Evolutionary conservation across 1,140 invertebrate genomes (phyloP), one percentile per base, ranked within the genome.

Genomic region (Lerema accius): DNA sequence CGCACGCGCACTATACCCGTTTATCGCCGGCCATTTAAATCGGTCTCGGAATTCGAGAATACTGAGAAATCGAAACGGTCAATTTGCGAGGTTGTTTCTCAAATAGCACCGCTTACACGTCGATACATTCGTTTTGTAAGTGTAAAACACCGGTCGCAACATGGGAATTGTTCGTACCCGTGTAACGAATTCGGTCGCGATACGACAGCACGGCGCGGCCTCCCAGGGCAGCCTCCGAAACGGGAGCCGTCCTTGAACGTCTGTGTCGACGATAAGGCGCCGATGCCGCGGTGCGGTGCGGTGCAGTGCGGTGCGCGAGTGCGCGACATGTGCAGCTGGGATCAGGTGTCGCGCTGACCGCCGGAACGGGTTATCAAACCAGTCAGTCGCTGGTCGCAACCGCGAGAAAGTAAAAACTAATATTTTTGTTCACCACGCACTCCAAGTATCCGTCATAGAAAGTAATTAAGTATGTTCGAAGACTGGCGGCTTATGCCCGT

Each of bases 261-360:
- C 73, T 79, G 78, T 76, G 73, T 48, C 62, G 64, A 73, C 19
- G 19, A 23, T 23, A 23, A 2, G 19, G 19, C 19, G 19, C 2
- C 19, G 19, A 5, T 23, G 19, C n/a, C n/a, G n/a, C 19, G 19
- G 19, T 23, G 19, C 19, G 5, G 19, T 23, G 19, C 19, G 19
- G 19, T 23, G 19, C 19, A 23, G 19, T 23, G 19, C 65, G 51
- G 50, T 49, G 49, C 48, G 60, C 66, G 56, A 50, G 65, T 53
- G 53, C 42, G 67, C 74, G 78, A 75, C 81, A 86, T 86, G 80
- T 86, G 86, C 76, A 74, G 63, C 51, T 48, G 61, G 78, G 78
- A 85, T 86, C 86, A 88, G 86, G 84, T 90, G 86, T 86, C 85
- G 75, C 71, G 76, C 74, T 85, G 82, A 82, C 85, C 84, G 71